phyloP scores from a whole-genome alignment of 2,797 vertebrate genomes.

The Pelochelys cantorii region DNA sequence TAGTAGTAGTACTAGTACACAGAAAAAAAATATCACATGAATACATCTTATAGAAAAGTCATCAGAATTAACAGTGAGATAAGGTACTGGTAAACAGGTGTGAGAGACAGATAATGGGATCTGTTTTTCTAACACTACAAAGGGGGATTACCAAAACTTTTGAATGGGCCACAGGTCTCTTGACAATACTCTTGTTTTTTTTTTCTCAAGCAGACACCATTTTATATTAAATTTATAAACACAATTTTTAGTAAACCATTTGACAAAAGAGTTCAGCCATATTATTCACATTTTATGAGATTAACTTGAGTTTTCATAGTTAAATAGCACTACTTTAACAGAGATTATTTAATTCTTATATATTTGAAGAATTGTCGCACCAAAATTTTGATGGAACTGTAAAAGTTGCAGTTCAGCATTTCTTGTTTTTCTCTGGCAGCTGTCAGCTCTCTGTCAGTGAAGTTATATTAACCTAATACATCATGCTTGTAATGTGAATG shows the following conservation, averaged over 20 bases:
- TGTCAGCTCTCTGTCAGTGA: constrained; percentile 50
- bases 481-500: background rate
- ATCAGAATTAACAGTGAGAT: background rate
- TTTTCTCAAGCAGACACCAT: background rate
- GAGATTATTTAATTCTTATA: background rate
- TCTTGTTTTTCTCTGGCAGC: constrained; percentile 50
- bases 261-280: background rate
- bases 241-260: background rate
- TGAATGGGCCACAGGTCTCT: background rate
- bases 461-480: background rate
- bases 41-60: background rate
- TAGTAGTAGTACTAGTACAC: background rate
- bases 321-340: background rate
- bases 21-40: background rate
- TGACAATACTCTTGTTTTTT: background rate
- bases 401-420: constrained; percentile 62
- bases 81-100: no score
- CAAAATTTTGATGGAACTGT: constrained; percentile 60
- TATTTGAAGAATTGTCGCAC: constrained; percentile 49
- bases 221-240: background rate
- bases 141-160: background rate
- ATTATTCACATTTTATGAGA: background rate
- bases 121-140: background rate
- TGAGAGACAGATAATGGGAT: background rate
- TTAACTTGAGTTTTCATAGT: background rate